These are phyloP conservation scores for Ganaspis sp. DNA, from an alignment of 1,140 invertebrate species.

Conservation along the genomic window DNA sequence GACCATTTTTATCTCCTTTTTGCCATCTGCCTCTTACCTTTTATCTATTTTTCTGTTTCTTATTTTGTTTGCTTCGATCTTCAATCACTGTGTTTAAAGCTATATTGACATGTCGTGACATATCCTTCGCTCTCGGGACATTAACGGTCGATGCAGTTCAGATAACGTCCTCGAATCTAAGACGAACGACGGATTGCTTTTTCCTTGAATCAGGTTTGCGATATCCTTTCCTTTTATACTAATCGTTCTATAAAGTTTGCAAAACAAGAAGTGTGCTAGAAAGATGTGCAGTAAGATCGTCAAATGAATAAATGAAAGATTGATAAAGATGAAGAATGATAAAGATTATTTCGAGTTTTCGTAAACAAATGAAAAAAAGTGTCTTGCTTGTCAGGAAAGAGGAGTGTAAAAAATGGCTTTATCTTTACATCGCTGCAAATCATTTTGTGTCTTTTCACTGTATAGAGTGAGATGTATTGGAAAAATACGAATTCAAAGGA, in stretches of 20 bases:
- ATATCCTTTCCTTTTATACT: background rate
- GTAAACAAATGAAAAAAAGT: no score
- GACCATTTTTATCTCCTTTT: background rate
- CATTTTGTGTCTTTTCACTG: background rate
- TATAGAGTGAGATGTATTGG: no score
- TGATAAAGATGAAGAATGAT: no score
- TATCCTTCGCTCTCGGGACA: slow-evolving; percentile 17
- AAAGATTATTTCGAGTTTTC: no score
- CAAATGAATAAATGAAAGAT: no score
- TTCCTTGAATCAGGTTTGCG: background rate
- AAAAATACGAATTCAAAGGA: no score
- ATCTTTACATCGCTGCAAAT: no score
- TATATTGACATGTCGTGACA: slow-evolving; percentile 27
- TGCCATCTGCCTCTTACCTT: background rate
- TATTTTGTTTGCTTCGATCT: background rate
- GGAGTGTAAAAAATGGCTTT: no score
- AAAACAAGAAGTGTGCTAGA: background rate
- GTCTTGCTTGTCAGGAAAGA: no score
- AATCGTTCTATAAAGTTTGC: no score
- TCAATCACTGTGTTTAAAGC: background rate
- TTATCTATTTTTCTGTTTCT: background rate
- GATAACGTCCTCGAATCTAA: slow-evolving; percentile 15
- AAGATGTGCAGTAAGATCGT: no score
- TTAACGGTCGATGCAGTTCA: background rate
- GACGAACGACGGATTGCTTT: slow-evolving; percentile 9